phyloP scores from a whole-genome alignment of 2,888 invertebrate genomes.

The Euplagia quadripunctaria region DNA sequence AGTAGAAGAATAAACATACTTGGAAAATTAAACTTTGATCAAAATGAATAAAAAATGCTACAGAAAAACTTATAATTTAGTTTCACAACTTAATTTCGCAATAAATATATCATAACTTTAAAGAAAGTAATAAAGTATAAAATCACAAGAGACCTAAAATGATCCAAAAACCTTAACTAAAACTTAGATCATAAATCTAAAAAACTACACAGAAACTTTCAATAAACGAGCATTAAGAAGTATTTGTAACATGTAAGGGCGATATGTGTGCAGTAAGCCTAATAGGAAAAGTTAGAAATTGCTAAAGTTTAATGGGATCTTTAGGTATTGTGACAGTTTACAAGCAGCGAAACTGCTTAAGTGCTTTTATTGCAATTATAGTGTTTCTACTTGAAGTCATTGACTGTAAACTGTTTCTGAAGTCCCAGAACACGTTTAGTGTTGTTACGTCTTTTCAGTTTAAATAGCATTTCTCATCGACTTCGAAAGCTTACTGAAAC shows the following conservation, averaged over 20 bases:
- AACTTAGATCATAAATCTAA: slow-evolving; percentile 39
- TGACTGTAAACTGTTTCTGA: slow-evolving; percentile 48
- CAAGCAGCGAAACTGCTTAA: slow-evolving; percentile 71
- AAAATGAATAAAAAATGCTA: too few species aligned
- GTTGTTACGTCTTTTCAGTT: slow-evolving; percentile 34
- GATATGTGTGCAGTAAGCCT: slow-evolving; percentile 73
- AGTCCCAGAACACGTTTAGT: slow-evolving; percentile 27
- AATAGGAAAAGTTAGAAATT: slow-evolving; percentile 83
- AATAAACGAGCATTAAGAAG: slow-evolving; percentile 47
- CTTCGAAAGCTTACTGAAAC: background rate
- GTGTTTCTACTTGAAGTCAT: slow-evolving; percentile 57
- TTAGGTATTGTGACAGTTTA: slow-evolving; percentile 82
- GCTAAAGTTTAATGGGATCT: slow-evolving; percentile 82
- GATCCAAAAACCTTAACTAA: slow-evolving; percentile 5
- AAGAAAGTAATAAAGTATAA: background rate
- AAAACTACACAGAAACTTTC: slow-evolving; percentile 44
- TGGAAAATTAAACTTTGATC: too few species aligned
- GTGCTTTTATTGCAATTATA: slow-evolving; percentile 71
- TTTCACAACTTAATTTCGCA: too few species aligned
- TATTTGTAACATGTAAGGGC: slow-evolving; percentile 53
- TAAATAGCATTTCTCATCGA: slow-evolving; percentile 6
- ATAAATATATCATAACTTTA: background rate
- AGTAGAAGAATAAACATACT: too few species aligned
- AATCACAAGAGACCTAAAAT: slow-evolving; percentile 7
- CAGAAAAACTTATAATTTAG: too few species aligned